Conservation (phyloP, 2,888 invertebrate species). For the Apamea crenata region DNA sequence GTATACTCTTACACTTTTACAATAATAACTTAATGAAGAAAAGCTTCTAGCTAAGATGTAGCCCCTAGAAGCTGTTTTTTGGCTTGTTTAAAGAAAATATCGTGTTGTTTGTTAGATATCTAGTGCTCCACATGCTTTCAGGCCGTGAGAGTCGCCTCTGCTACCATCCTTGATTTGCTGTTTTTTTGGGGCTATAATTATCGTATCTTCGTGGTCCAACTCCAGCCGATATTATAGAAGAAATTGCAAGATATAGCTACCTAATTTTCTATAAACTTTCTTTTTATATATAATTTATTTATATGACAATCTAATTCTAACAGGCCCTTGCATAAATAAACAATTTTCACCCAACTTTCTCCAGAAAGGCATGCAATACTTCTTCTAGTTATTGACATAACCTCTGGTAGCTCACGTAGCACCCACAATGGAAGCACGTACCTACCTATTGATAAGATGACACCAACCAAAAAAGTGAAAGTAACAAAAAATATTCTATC, state of each 20-base stretch:
- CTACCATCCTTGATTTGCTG: not conserved
- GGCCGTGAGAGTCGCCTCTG: not conserved
- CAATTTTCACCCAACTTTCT: constrained; percentile 41
- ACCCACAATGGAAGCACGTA: constrained; percentile 58
- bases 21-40: not conserved
- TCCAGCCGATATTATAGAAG: not conserved
- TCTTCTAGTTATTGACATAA: constrained; percentile 44
- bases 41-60: not conserved
- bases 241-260: not conserved
- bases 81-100: too few relatives aligned
- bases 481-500: constrained; percentile 44
- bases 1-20: not conserved
- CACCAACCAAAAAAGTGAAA: constrained; percentile 50
- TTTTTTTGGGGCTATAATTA: too few relatives aligned
- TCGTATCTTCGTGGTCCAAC: not conserved
- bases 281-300: not conserved
- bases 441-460: constrained; percentile 45
- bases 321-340: constrained; percentile 5
- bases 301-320: not conserved
- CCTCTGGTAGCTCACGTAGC: constrained; percentile 57
- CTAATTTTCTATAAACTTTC: not conserved
- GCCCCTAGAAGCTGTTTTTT: not conserved
- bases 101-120: not conserved
- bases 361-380: not conserved
- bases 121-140: not conserved